phyloP scores from a whole-genome alignment of 2,888 invertebrate genomes.

The Eledona agricola region DNA sequence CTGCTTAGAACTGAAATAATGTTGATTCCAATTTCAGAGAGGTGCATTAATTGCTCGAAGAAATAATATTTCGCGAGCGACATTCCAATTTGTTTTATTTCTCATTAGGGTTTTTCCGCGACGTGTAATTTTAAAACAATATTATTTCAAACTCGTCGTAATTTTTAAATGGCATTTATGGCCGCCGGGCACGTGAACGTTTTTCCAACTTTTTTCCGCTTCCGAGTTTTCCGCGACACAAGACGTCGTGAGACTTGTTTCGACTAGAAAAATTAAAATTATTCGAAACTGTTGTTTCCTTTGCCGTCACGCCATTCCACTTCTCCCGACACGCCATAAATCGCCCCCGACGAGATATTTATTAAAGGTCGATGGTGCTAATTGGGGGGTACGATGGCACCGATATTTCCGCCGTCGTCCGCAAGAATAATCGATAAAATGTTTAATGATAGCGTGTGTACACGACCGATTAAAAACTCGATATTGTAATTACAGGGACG shows the following conservation, averaged over 20 bases:
- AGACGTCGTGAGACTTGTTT: too few species aligned
- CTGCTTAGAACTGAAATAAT: slow-evolving; percentile 19
- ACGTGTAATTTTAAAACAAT: slow-evolving; percentile 34
- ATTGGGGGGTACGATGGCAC: slow-evolving; percentile 39
- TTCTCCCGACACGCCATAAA: neutral
- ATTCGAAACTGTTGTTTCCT: too few species aligned
- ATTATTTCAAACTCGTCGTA: slow-evolving; percentile 30
- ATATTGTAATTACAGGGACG: slow-evolving; percentile 33
- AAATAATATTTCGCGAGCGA: slow-evolving; percentile 26
- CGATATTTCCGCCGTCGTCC: slow-evolving; percentile 34
- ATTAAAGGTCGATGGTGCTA: slow-evolving; percentile 41
- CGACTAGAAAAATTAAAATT: too few species aligned
- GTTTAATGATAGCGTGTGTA: slow-evolving; percentile 29
- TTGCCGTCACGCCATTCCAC: slow-evolving; percentile 1
- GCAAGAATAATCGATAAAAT: slow-evolving; percentile 30
- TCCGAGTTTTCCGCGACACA: too few species aligned
- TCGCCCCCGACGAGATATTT: slow-evolving; percentile 34
- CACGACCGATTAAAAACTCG: slow-evolving; percentile 29
- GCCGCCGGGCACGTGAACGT: slow-evolving; percentile 5
- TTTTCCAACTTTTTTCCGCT: too few species aligned
- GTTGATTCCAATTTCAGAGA: slow-evolving; percentile 31
- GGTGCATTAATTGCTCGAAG: slow-evolving; percentile 28
- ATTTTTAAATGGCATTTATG: slow-evolving; percentile 30
- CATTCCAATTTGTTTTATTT: slow-evolving; percentile 35
- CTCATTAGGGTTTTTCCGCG: slow-evolving; percentile 28